Conservation (phyloP, 2,113 vertebrate species). For the Manacus vitellinus region DNA sequence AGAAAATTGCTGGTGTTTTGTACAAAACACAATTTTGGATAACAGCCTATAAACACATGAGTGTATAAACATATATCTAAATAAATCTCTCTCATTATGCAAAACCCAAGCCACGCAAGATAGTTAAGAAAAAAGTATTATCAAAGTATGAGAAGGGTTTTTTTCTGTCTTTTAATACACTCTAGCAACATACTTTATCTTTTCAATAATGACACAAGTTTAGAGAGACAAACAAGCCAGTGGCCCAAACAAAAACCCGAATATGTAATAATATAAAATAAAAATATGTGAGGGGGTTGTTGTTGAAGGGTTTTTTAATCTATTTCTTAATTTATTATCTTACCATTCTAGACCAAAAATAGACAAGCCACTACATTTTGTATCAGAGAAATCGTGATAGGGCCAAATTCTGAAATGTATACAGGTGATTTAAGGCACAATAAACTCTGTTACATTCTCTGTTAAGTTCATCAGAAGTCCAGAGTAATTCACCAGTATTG, state of each 20-base stretch:
- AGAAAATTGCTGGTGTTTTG: neutral
- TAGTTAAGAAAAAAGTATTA: neutral
- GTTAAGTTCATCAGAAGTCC: neutral
- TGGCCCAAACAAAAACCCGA: neutral
- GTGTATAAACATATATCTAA: neutral
- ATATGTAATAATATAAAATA: neutral
- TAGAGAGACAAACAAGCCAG: neutral
- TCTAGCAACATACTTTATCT: accelerated
- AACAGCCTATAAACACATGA: neutral
- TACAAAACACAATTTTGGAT: neutral
- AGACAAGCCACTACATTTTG: neutral
- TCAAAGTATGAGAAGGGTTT: neutral
- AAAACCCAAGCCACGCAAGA: neutral
- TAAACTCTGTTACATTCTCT: neutral
- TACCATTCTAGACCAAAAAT: neutral
- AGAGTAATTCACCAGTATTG: neutral
- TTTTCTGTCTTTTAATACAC: neutral
- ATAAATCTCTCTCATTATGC: neutral
- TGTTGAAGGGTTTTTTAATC: neutral
- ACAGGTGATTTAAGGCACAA: neutral
- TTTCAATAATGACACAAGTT: neutral
- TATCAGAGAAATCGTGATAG: neutral
- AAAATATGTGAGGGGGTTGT: neutral
- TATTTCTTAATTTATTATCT: neutral
- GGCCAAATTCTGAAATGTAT: neutral